phyloP scores from a whole-genome alignment of 2,797 vertebrate species.

The Myotis findleyi region DNA sequence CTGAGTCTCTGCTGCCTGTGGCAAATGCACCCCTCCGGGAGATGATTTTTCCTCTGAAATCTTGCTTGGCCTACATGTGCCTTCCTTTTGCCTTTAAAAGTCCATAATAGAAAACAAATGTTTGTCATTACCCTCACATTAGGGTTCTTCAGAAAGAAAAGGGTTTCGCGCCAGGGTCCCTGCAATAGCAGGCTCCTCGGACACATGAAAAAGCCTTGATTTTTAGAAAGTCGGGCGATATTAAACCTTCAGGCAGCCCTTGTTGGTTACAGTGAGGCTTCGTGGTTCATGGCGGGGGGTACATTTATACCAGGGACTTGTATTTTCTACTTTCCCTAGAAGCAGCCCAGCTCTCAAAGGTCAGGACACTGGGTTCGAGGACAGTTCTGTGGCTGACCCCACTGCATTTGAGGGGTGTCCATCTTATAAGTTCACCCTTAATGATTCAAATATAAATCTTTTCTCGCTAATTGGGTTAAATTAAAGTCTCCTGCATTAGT shows the following conservation, averaged over 20 bases:
- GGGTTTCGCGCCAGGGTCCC: background rate
- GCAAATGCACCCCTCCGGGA: background rate
- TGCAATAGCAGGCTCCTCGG: background rate
- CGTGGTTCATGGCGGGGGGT: too few relatives aligned
- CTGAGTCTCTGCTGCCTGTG: background rate
- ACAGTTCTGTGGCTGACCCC: background rate
- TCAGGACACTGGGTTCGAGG: background rate
- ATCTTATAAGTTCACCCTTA: background rate
- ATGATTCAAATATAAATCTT: background rate
- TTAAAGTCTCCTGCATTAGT: background rate
- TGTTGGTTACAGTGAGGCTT: background rate
- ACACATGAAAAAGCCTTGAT: background rate
- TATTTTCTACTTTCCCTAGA: background rate
- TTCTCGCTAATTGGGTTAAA: conserved; percentile 33
- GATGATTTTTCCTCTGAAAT: background rate
- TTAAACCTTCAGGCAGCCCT: background rate
- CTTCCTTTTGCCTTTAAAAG: background rate
- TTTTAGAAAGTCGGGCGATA: background rate
- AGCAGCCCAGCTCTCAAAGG: background rate
- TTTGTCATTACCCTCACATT: background rate
- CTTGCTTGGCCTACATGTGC: background rate
- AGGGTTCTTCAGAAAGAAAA: background rate
- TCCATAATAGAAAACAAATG: background rate
- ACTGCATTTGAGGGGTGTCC: background rate
- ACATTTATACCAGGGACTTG: background rate